A percentile compares a stretch with the other conserved stretches of the same genome.
phyloP scores from a whole-genome alignment of 23 tunicate species.

The Botrylloides violaceus region DNA sequence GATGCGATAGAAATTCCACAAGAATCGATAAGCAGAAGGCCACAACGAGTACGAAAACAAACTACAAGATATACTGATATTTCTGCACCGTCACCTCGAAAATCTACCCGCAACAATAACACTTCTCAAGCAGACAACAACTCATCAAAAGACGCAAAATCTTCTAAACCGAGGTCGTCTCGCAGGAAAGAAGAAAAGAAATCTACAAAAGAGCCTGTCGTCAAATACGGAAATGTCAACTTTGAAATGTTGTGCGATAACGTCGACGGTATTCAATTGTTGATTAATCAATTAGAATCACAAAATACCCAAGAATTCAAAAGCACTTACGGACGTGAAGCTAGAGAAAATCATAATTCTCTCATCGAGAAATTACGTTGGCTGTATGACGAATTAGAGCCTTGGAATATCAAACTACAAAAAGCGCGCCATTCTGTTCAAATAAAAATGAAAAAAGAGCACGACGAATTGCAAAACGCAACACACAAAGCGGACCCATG shows the following conservation, averaged over 20 bases:
- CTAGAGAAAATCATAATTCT: constrained; percentile 8
- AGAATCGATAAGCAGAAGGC: not conserved
- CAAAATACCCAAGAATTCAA: constrained; percentile 28
- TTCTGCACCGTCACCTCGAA: not conserved
- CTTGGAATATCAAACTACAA: constrained; percentile 47
- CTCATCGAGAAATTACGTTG: constrained; percentile 40
- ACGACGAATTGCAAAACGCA: constrained; percentile 36
- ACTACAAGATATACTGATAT: not conserved
- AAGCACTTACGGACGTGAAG: not conserved
- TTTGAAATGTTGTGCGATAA: constrained; percentile 72
- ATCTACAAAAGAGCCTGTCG: constrained; percentile 27
- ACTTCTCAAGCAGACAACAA: not conserved
- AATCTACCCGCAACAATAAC: not conserved
- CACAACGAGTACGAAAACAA: not conserved
- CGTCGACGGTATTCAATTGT: constrained; percentile 25
- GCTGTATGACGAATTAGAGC: constrained; percentile 46
- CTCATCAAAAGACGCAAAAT: not conserved
- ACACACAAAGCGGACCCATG: constrained; percentile 43
- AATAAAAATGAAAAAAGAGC: constrained; percentile 52
- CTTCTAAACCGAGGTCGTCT: not conserved
- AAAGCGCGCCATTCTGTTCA: constrained; percentile 55
- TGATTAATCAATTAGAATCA: constrained; percentile 30
- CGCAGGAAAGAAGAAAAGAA: not conserved
- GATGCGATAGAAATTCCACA: not conserved
- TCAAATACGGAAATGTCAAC: constrained; percentile 42